Percentiles rank a stretch among this genome's conserved stretches.
phyloP scores from a whole-genome alignment of 1,140 invertebrate species.

The Coptotermes formosanus region DNA sequence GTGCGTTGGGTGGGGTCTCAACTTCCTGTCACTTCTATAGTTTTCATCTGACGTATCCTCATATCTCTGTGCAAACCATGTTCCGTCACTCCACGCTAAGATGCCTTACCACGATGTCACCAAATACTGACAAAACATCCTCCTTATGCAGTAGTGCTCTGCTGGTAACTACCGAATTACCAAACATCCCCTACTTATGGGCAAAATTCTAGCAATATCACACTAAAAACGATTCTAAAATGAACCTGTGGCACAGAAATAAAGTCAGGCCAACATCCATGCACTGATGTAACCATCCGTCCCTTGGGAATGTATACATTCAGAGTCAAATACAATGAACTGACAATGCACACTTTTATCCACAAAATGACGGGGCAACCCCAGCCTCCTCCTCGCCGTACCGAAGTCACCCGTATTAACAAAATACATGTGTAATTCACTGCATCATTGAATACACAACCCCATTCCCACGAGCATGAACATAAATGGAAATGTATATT shows the following conservation, averaged over 20 bases:
- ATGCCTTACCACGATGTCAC: no score
- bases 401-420: neutral
- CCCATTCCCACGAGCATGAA: slow-evolving; percentile 43
- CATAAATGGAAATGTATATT: slow-evolving; percentile 24
- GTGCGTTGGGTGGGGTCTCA: no score
- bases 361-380: neutral
- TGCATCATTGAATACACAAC: slow-evolving; percentile 45
- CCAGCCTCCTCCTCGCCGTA: neutral
- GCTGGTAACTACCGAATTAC: no score
- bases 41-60: no score
- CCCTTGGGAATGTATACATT: neutral
- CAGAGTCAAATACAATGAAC: neutral
- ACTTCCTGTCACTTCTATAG: no score
- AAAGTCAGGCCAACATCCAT: neutral
- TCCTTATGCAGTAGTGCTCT: no score
- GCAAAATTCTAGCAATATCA: neutral
- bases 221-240: neutral
- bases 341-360: neutral
- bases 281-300: neutral
- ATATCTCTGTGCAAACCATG: no score
- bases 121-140: no score
- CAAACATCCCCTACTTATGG: no score
- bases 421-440: slow-evolving; percentile 10
- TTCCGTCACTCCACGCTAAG: no score
- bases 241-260: neutral